These are phyloP conservation scores for Scrobipalpa costella DNA, from an alignment of 2,888 invertebrate species.

Conservation along the genomic window DNA sequence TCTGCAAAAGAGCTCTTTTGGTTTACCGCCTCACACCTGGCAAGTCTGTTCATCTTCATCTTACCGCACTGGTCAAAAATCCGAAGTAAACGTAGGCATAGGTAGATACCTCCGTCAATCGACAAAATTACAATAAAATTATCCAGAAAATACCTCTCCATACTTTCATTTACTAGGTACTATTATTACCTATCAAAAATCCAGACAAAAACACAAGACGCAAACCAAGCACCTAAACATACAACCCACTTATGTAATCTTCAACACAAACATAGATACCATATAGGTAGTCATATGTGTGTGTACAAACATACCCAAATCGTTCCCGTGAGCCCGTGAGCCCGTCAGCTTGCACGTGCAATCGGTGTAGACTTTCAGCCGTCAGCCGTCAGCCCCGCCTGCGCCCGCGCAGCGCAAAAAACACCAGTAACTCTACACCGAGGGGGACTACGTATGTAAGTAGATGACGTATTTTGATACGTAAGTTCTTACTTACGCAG, in stretches of 20 bases:
- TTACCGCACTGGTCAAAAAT: no score
- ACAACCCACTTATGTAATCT: neutral
- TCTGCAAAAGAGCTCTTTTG: neutral
- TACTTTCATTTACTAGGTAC: no score
- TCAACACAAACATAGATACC: neutral
- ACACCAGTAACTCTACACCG: slow-evolving; percentile 64
- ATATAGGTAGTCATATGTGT: neutral
- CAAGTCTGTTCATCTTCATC: no score
- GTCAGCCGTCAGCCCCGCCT: slow-evolving; percentile 62
- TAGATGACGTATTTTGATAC: neutral
- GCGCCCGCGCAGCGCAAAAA: slow-evolving; percentile 45
- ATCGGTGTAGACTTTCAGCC: slow-evolving; percentile 73
- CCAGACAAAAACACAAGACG: no score
- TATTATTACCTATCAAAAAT: no score
- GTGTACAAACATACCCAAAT: neutral
- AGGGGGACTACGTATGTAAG: slow-evolving; percentile 39
- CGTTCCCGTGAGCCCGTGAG: slow-evolving; percentile 8
- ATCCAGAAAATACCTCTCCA: no score
- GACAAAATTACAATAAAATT: no score
- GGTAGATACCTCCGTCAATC: no score
- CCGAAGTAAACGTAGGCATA: no score
- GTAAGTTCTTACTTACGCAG: no score
- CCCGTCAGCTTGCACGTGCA: slow-evolving; percentile 61
- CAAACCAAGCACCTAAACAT: no score
- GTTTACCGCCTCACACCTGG: neutral